Percentiles rank a stretch among this genome's conserved stretches.
Conservation (phyloP, 1,140 invertebrate genomes). For the Ceratosolen solmsi region DNA sequence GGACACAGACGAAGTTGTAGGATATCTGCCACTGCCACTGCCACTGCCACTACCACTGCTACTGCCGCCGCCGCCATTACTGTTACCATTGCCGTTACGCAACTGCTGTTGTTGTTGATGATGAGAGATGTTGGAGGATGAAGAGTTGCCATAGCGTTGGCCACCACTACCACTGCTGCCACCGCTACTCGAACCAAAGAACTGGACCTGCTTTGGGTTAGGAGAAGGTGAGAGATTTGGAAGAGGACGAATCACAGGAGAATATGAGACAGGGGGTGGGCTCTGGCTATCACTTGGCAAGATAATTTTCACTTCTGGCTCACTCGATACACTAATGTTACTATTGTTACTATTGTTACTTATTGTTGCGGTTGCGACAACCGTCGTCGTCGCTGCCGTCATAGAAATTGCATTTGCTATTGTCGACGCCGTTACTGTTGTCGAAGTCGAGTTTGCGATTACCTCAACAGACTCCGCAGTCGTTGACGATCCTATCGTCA, state of each 20-base stretch:
- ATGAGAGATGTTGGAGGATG: conserved; percentile 2
- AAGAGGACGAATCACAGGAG: conserved; percentile 63
- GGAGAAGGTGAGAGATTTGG: conserved; percentile 67
- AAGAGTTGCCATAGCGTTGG: conserved; percentile 41
- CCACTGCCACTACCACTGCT: conserved; percentile 48
- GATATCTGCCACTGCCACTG: conserved; percentile 47
- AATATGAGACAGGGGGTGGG: conserved; percentile 64
- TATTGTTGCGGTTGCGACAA: background rate
- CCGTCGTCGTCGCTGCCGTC: background rate
- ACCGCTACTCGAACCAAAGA: conserved; percentile 55
- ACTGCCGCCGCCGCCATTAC: too few relatives aligned
- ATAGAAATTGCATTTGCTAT: conserved; percentile 29
- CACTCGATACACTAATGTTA: background rate
- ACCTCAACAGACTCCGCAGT: too few relatives aligned
- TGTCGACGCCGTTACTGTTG: background rate
- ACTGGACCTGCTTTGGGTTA: conserved; percentile 68
- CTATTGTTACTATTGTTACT: conserved; percentile 24
- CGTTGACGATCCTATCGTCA: conserved; percentile 32
- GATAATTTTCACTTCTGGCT: background rate
- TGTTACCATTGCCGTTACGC: too few relatives aligned
- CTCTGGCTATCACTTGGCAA: conserved; percentile 54
- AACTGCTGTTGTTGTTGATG: conserved; percentile 41
- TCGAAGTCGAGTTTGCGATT: background rate
- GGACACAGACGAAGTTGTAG: conserved; percentile 50
- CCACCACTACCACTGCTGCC: conserved; percentile 49